phyloP scores from a whole-genome alignment of 2,888 invertebrate species.

The Desoria tigrina region DNA sequence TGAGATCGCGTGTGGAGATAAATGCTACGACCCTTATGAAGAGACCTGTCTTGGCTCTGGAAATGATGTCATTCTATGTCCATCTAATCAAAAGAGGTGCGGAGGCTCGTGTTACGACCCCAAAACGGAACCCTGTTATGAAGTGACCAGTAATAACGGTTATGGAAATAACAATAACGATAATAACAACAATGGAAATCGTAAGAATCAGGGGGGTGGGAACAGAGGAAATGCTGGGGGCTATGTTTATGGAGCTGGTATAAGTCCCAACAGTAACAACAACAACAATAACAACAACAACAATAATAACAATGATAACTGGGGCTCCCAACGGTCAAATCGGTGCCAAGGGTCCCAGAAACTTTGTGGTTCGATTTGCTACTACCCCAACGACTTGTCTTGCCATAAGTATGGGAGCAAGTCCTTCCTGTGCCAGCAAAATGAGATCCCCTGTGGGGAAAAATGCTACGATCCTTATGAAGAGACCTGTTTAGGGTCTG shows the following conservation, averaged over 20 bases:
- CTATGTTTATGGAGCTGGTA: too few relatives aligned
- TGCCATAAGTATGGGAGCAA: conserved; percentile 8
- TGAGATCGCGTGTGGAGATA: conserved; percentile 8
- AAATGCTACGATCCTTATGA: conserved; percentile 17
- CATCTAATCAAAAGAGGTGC: neutral
- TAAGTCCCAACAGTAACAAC: too few relatives aligned
- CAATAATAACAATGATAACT: too few relatives aligned
- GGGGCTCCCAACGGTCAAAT: too few relatives aligned
- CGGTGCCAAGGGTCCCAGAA: neutral
- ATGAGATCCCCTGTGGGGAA: conserved; percentile 13
- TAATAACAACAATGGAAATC: too few relatives aligned
- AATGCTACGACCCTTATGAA: conserved; percentile 17
- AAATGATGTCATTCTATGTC: conserved; percentile 2
- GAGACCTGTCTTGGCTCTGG: conserved; percentile 6
- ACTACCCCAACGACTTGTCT: neutral
- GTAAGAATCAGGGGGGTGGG: too few relatives aligned
- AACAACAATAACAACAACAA: too few relatives aligned
- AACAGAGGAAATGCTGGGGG: too few relatives aligned
- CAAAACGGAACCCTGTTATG: neutral
- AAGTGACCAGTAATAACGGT: too few relatives aligned
- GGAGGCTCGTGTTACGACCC: conserved; percentile 2
- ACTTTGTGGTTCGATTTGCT: conserved; percentile 7
- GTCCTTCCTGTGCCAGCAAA: conserved; percentile 2
- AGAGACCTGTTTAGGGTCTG: conserved; percentile 3
- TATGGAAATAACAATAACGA: too few relatives aligned